Evolutionary conservation across 2,113 vertebrate species (phyloP).

Genomic region (Sorex fumeus): DNA sequence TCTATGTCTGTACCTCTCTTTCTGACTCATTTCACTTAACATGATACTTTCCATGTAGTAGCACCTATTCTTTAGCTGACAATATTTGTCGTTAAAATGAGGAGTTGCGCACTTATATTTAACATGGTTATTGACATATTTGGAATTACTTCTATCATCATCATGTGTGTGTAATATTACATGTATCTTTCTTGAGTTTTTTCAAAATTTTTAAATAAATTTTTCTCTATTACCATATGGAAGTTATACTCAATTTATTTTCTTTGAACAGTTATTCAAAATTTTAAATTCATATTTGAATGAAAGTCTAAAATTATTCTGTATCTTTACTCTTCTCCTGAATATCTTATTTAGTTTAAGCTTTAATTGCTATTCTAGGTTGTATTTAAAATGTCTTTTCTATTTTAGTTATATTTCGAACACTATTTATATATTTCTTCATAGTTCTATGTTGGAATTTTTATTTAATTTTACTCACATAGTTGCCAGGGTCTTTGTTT

Average conservation of each 20-base stretch:
- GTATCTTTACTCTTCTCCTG: neutral
- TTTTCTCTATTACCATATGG: neutral
- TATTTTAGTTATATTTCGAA: neutral
- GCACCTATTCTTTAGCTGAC: neutral
- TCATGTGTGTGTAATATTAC: neutral
- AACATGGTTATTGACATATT: neutral
- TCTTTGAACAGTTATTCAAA: neutral
- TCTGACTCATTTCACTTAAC: too few relatives aligned
- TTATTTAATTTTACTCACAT: constrained; percentile 10
- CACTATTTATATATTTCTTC: neutral
- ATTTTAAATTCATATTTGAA: constrained; percentile 12
- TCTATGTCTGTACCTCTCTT: too few relatives aligned
- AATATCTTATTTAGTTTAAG: neutral
- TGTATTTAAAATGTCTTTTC: neutral
- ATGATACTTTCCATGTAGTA: too few relatives aligned
- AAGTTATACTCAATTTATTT: neutral
- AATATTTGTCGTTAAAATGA: neutral
- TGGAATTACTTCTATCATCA: neutral
- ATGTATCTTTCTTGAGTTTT: neutral
- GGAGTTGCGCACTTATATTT: neutral
- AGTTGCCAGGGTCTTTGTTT: neutral
- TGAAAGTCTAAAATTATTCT: constrained; percentile 38
- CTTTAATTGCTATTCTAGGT: neutral
- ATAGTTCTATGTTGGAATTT: neutral
- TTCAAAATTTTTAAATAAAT: neutral